Conservation (phyloP, 2,797 vertebrate species). For the Notolabrus celidotus region DNA sequence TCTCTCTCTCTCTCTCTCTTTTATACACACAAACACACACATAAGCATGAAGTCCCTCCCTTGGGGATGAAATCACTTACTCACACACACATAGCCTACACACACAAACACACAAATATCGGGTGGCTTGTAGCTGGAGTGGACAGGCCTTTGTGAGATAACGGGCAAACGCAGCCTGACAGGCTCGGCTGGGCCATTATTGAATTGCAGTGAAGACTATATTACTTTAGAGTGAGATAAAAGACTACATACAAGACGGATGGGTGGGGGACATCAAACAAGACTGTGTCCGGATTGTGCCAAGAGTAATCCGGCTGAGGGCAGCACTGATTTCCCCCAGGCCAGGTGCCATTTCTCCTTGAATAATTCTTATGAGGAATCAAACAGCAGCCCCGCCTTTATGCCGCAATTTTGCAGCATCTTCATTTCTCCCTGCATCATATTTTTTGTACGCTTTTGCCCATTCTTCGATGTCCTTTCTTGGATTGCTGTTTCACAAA, state of each 20-base stretch:
- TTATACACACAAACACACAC: conserved; percentile 48
- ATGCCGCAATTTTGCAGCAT: conserved; percentile 69
- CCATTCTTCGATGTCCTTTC: conserved; percentile 56
- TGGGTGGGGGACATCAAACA: conserved; percentile 98
- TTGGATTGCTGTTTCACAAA: conserved; percentile 67
- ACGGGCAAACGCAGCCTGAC: conserved; percentile 97
- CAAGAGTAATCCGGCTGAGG: conserved; percentile 96
- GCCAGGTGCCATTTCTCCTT: conserved; percentile 92
- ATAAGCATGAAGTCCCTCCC: conserved; percentile 62
- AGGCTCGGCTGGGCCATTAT: conserved; percentile 95
- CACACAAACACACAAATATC: conserved; percentile 64
- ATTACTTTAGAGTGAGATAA: conserved; percentile 99
- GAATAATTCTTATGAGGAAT: conserved; percentile 92
- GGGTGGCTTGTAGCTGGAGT: conserved; percentile 92
- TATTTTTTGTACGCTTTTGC: conserved; percentile 26
- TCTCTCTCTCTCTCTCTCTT: conserved; percentile 21
- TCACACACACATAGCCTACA: conserved; percentile 25
- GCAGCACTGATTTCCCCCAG: conserved; percentile 93
- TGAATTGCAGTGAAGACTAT: conserved; percentile 98
- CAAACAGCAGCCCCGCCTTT: conserved; percentile 76
- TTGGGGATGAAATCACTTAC: conserved; percentile 68
- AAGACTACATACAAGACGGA: conserved; percentile 97
- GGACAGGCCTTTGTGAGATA: conserved; percentile 95
- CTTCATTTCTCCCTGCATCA: conserved; percentile 49
- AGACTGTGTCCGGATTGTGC: conserved; percentile 94